Base-by-base conservation (phyloP, 1,140 invertebrate genomes). In the Onthophagus taurus region DNA sequence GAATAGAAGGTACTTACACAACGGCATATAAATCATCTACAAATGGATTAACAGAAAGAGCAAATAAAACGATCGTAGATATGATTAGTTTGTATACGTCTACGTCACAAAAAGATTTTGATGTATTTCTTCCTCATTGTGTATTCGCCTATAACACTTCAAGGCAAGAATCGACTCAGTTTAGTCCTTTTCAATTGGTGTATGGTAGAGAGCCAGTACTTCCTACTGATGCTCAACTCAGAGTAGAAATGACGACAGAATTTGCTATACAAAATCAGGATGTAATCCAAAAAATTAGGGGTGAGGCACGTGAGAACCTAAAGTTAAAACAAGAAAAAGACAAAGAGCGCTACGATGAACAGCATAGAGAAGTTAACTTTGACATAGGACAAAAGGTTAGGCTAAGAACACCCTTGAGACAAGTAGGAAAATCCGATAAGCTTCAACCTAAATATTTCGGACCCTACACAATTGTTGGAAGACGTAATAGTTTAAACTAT, bases 341-440 rank as follows among this genome's bases (percentile, higher is more conserved):
- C 26, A 47, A 47, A 44, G 4, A 11, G 13, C 16, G 48, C 8
- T 50, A 50, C 21, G 48, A 50, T 20, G 7, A 19, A 20, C 26
- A 44, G 26, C 48, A 47, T 29, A 17, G 20, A 44, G 12, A 36
- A 1, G 26, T 37, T 14, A 9, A 19, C 6, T 47, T 31, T 35
- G 35, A 36, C 7, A 20, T 31, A 14, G 48, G 48, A 8, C 45
- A 50, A 17, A 35, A 35, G 38, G 39, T 47, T 9, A 50, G 35
- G 36, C 16, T 47, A 5, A 33, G 48, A 19, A 49, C 26, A 9
- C 45, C 44, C 9, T 9, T 31, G 14, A 36, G 44, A 16, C 43
- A 50, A 35, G 20, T 48, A 9, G 49, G 49, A 2, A 31, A 31
- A 31, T 46, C 17, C 30, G 36, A 36, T 4, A 49, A 49, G 26